These are phyloP conservation scores for Halocaridina rubra DNA, from an alignment of 2,888 invertebrate genomes.

Conservation along the genomic window DNA sequence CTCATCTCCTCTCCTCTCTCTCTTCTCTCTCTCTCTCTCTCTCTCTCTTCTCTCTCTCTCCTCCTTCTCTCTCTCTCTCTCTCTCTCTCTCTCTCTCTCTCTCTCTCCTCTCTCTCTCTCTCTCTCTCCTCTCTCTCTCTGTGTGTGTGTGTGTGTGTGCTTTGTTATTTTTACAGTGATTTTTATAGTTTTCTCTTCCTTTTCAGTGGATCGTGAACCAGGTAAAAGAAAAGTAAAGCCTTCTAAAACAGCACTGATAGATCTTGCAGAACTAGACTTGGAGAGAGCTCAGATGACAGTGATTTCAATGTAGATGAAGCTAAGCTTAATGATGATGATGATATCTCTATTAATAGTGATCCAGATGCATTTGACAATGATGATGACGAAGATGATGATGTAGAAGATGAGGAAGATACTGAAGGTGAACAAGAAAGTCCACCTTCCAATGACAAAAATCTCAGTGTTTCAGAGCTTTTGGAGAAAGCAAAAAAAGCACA, in stretches of 20 bases:
- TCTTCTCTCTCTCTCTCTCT: neutral
- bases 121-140: neutral
- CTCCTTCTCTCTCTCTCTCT: neutral
- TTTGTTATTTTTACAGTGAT: neutral
- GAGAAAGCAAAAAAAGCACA: slow-evolving; percentile 71
- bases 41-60: neutral
- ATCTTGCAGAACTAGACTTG: slow-evolving; percentile 68
- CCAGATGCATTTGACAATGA: slow-evolving; percentile 73
- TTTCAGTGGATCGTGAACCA: slow-evolving; percentile 63
- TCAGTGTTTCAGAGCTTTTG: slow-evolving; percentile 70
- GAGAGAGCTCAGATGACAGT: slow-evolving; percentile 93
- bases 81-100: neutral
- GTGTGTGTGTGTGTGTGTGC: too few species aligned
- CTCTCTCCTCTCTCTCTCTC: neutral
- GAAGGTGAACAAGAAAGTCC: slow-evolving; percentile 31
- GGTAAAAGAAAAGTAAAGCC: slow-evolving; percentile 64
- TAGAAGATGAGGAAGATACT: slow-evolving; percentile 66
- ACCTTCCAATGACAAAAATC: slow-evolving; percentile 18
- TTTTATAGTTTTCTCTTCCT: neutral
- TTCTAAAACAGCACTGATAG: slow-evolving; percentile 63
- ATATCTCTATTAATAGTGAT: slow-evolving; percentile 72
- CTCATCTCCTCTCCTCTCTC: neutral
- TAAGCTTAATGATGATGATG: slow-evolving; percentile 81
- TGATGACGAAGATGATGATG: slow-evolving; percentile 80
- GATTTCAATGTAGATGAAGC: slow-evolving; percentile 93